Evolutionary conservation across 2,888 invertebrate species (phyloP).

Genomic region (Apocheima hispidaria): DNA sequence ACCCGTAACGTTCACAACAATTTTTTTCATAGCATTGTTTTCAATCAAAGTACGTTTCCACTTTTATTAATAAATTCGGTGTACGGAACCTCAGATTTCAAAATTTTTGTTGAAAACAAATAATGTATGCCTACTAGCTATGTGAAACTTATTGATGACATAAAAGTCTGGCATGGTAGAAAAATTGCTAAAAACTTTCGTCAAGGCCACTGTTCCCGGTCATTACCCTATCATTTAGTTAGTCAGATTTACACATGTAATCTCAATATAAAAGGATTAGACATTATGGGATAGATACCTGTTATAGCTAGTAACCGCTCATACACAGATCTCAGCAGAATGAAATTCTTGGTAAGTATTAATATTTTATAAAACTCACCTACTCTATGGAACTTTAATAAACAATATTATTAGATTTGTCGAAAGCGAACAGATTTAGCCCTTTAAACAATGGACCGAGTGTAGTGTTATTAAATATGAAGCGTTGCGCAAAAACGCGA

Average conservation of each 20-base stretch:
- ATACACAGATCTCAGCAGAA: conserved; percentile 60
- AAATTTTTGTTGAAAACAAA: background rate
- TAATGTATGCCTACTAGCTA: background rate
- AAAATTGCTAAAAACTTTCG: conserved; percentile 47
- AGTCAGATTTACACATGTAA: conserved; percentile 50
- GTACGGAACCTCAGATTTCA: conserved; percentile 16
- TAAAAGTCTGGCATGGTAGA: conserved; percentile 32
- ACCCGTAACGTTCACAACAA: too few relatives aligned
- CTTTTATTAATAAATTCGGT: background rate
- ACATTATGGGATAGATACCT: conserved; percentile 47
- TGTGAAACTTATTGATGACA: conserved; percentile 27
- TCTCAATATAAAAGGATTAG: conserved; percentile 59
- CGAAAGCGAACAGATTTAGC: background rate
- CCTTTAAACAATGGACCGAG: background rate
- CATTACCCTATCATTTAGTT: conserved; percentile 50
- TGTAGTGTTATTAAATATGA: background rate
- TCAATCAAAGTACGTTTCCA: background rate
- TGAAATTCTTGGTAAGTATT: conserved; percentile 66
- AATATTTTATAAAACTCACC: background rate
- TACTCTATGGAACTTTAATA: background rate
- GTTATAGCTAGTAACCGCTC: conserved; percentile 55
- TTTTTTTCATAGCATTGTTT: too few relatives aligned
- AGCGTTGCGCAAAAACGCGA: too few relatives aligned
- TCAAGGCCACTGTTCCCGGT: conserved; percentile 55
- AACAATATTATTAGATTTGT: background rate